Conservation (phyloP, 2,113 vertebrate species). For the Rana temporaria region DNA sequence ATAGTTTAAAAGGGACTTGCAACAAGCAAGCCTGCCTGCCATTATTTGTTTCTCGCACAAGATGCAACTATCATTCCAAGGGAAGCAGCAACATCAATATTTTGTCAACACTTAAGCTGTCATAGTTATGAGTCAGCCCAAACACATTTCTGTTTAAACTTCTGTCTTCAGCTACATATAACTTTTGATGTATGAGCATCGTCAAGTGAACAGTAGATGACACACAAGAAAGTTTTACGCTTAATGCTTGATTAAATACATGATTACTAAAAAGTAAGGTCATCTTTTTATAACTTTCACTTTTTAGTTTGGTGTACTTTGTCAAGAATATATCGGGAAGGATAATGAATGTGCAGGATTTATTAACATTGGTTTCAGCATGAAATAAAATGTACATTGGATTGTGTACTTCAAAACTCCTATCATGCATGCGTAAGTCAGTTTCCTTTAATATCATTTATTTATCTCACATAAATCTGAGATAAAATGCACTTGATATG, state of each 20-base stretch:
- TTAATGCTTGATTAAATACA: not conserved
- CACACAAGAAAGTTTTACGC: not conserved
- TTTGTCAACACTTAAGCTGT: slow-evolving; percentile 34
- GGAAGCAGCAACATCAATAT: slow-evolving; percentile 24
- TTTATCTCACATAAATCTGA: too few species aligned
- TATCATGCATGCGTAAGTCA: too few species aligned
- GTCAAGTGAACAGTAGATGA: not conserved
- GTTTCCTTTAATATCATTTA: too few species aligned
- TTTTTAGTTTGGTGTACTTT: too few species aligned
- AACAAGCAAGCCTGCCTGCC: slow-evolving; percentile 4
- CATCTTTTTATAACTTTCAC: not conserved
- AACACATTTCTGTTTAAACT: slow-evolving; percentile 33
- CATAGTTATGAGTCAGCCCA: slow-evolving; percentile 37
- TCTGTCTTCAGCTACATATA: slow-evolving; percentile 17
- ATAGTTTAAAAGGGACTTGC: slow-evolving; percentile 42
- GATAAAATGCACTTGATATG: too few species aligned
- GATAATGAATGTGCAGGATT: too few species aligned
- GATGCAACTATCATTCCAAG: slow-evolving; percentile 30
- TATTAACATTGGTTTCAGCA: too few species aligned
- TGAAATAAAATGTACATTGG: too few species aligned
- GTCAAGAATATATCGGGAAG: too few species aligned
- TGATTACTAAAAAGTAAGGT: not conserved
- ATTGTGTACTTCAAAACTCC: too few species aligned
- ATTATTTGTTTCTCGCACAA: slow-evolving; percentile 15
- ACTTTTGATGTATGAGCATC: slow-evolving; percentile 36